Percentiles rank a stretch among this genome's conserved stretches.
Conservation (phyloP, 2,888 invertebrate species). For the Micropterix aruncella region DNA sequence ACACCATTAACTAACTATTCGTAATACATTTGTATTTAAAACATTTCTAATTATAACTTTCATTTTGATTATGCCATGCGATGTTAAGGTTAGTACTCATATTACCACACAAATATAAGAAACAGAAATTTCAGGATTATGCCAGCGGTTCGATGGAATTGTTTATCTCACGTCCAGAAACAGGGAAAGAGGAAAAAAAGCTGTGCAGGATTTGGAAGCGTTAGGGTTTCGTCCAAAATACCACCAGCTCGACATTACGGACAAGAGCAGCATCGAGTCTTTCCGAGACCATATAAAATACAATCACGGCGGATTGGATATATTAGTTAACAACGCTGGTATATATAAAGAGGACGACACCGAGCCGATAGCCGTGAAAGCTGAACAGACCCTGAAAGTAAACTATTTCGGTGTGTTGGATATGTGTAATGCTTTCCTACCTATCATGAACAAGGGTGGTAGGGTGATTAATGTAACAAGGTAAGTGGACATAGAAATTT, state of each 20-base stretch:
- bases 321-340: slow-evolving; percentile 65
- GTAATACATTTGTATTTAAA: too few species aligned
- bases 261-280: slow-evolving; percentile 38
- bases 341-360: slow-evolving; percentile 46
- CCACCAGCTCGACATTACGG: slow-evolving; percentile 56
- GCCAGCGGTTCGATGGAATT: too few species aligned
- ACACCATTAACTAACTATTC: too few species aligned
- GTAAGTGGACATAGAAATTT: too few species aligned
- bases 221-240: slow-evolving; percentile 40
- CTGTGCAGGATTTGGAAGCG: slow-evolving; percentile 41
- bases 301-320: slow-evolving; percentile 52
- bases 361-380: slow-evolving; percentile 52
- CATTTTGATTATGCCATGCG: too few species aligned
- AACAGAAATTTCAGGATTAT: too few species aligned
- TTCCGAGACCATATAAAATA: slow-evolving; percentile 44
- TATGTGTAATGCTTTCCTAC: slow-evolving; percentile 55
- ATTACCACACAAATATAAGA: too few species aligned
- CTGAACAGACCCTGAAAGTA: slow-evolving; percentile 49
- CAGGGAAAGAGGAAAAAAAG: slow-evolving; percentile 38
- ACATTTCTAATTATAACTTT: too few species aligned
- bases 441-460: slow-evolving; percentile 50
- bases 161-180: slow-evolving; percentile 55
- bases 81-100: too few species aligned
- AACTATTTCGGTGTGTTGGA: slow-evolving; percentile 55
- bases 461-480: slow-evolving; percentile 61